Base-by-base conservation (phyloP, 37 sponge, comb jelly and placozoan species). In the Petrosia ficiformis region DNA sequence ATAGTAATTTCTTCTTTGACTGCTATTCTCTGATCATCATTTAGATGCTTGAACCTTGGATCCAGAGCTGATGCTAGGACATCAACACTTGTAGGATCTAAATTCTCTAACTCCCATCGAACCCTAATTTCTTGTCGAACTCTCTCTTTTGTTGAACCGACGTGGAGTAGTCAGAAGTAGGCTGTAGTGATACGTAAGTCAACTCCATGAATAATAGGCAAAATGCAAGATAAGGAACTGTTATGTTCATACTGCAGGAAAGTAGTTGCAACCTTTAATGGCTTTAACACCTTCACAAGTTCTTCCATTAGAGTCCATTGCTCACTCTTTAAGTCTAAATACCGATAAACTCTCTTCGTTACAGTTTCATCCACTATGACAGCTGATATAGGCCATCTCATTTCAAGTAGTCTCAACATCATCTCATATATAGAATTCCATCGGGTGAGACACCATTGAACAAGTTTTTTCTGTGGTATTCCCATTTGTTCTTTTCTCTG, bases 401-500 rank as follows among this genome's bases (percentile, higher is more conserved):
- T 25, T 1, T 44, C 69, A 22, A 5, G 44, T 39, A 29, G 69
- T 78, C 10, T 68, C 79, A 34, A 22, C 22, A 2, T 78, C 79
- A 78, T 78, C 79, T 22, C 59, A 78, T 34, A 78, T 35, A 29
- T 42, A 8, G 65, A 54, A 37, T 75, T 75, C 76, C 76, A 75
- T 25, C 65, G 33, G 2, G 65, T 75, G n/a, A 42, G 1, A 59
- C 68, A 78, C 29, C 33, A 64, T 44, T 67, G 70, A 28, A 54
- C 22, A 26, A 68, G 59, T 30, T 68, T 68, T 35, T 44, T 39
- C 10, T 56, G 25, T 29, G 68, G 57, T 33, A 67, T 43, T 30
- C 57, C n/a, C 79, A 78, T 78, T n/a, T 41, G 42, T 44, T 43
- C 57, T 43, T 78, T 68, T 16, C 79, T 16, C 24, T 44, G 31